Base-by-base conservation (phyloP, 2,113 vertebrate species). In the Sprattus sprattus region DNA sequence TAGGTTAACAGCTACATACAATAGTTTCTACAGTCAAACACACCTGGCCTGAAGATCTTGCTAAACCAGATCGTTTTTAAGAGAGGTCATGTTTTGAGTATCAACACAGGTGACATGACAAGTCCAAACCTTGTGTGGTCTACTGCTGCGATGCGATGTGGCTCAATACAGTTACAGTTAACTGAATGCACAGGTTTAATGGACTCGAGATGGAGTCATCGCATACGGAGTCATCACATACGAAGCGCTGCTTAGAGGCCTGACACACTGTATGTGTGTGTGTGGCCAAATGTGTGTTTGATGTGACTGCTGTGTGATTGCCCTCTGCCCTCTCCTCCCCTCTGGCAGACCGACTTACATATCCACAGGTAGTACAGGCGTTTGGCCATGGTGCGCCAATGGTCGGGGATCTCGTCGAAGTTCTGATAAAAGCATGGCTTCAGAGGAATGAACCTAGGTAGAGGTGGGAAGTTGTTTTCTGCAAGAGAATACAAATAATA, bases 401-500 rank as follows among this genome's bases (percentile, higher is more conserved):
- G 95, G 0, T 97, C 97, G 0, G 98, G 98, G 89, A 99, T 99
- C 0, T 97, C 98, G 0, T 99, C 97, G 11, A 99, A 99, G 92
- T 99, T 97, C 91, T 99, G 98, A 92, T 99, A 99, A 93, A 99
- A 99, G 92, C 98, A 99, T 9, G 98, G 98, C 95, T 97, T 99
- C 91, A 99, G 92, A 0, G 98, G 98, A 92, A 99, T 98, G 94
- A 99, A 99, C 11, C 94, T 95, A 18, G 98, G 98, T 87, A 99
- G 93, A 0, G 97, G 98, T 52, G 98, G 98, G 86, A 99, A 99
- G 93, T 99, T 99, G 95, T 99, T 98, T 91, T 99, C 98, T 99
- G 92, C 22, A 75, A 25, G 39, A 7, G 22, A 3, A 83, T 85
- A 6, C 90, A 54, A 88, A 47, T 28, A 9, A 71, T 71, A 0